Evolutionary conservation across 2,888 invertebrate genomes (phyloP), one percentile per base, ranked within the genome.

Genomic region (Amorpha juglandis): DNA sequence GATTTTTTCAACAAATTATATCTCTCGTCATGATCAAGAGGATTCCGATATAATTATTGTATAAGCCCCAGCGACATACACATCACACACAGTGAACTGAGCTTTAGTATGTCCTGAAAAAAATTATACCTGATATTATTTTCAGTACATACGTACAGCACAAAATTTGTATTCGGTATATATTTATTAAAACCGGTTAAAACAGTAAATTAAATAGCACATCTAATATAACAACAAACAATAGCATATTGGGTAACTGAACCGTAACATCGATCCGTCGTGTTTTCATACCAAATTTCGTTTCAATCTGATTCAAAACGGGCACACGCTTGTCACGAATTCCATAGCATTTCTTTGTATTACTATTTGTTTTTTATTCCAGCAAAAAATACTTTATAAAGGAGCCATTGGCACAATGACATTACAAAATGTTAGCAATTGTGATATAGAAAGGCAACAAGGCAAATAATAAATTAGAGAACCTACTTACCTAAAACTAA

Each of bases 301-400:
- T n/a, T 55, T 55, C 38, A 38, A 38, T 55, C 55, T 55, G 35
- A 38, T 55, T 55, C n/a, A 35, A 55, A 55, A 55, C 35, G n/a
- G 35, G 35, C 55, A 55, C 55, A 35, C n/a, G 55, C 55, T 38
- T 38, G 14, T 16, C 38, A 33, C n/a, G 53, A 33, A 33, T 53
- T 53, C 53, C 33, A 33, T 11, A 14, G 33, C 33, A 53, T 33
- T 53, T 27, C 19, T 14, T 53, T 33, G 6, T 53, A 9, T 42
- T 9, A 42, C n/a, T n/a, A n/a, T n/a, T n/a, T n/a, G n/a, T n/a
- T n/a, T n/a, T n/a, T n/a, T n/a, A n/a, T n/a, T n/a, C n/a, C n/a
- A n/a, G n/a, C n/a, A n/a, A n/a, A n/a, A n/a, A n/a, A n/a, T n/a
- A n/a, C n/a, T n/a, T n/a, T n/a, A n/a, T n/a, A n/a, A n/a, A n/a